These are phyloP conservation scores for Bursaphelenchus okinawaensis DNA, from an alignment of 2,888 invertebrate species.

Conservation along the genomic window DNA sequence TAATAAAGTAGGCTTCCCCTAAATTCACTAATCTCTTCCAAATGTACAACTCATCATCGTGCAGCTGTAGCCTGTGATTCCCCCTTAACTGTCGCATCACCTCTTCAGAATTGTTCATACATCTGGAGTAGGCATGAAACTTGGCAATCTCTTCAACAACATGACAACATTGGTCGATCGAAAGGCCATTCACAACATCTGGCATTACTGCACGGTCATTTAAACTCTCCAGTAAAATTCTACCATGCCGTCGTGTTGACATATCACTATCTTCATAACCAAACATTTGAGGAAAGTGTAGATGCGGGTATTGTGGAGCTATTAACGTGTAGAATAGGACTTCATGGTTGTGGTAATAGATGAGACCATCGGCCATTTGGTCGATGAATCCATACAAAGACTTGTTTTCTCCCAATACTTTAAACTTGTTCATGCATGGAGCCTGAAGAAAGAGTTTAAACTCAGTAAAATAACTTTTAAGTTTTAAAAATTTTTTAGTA, in stretches of 20 bases:
- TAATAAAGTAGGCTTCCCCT: constrained; percentile 1
- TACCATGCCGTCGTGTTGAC: constrained; percentile 1
- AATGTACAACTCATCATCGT: constrained; percentile 5
- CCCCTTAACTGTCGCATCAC: neutral
- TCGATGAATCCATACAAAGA: constrained; percentile 2
- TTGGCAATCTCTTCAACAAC: constrained; percentile 8
- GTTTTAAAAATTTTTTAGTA: too few species aligned
- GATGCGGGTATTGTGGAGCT: neutral
- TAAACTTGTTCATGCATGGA: neutral
- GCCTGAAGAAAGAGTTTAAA: neutral
- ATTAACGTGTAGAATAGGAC: constrained; percentile 2
- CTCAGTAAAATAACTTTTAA: too few species aligned
- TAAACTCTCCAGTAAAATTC: constrained; percentile 1
- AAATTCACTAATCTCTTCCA: neutral
- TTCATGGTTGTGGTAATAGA: constrained; percentile 10
- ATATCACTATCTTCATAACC: constrained; percentile 6
- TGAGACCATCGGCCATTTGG: constrained; percentile 8
- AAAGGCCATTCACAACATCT: neutral
- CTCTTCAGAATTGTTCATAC: constrained; percentile 1
- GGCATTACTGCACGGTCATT: neutral
- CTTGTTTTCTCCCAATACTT: neutral
- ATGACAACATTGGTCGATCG: constrained; percentile 10
- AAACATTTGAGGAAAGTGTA: constrained; percentile 1
- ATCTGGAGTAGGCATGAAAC: constrained; percentile 8
- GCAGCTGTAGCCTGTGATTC: neutral